Base-by-base conservation (phyloP, 2,888 invertebrate genomes). In the Auanema sp. region DNA sequence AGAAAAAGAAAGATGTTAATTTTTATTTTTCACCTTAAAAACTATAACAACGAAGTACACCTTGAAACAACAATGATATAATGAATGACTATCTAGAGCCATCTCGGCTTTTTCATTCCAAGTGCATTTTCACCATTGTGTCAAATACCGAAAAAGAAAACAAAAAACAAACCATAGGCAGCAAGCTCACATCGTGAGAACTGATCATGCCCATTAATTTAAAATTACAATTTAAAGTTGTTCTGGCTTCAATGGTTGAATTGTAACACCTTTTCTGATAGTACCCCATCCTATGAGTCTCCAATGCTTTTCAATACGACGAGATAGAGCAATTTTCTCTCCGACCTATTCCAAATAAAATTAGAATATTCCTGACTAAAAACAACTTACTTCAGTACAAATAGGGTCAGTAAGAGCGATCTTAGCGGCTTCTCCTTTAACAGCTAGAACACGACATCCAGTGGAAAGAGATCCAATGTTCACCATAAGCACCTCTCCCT, bases 281-380 rank as follows among this genome's bases (percentile, higher is more conserved):
- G 96, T 93, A 78, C 97, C 98, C 98, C 98, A 98, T 78, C 98
- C 98, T 85, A 98, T 99, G 84, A 98, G 90, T 86, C 98, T 90
- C 98, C 98, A 98, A 88, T 99, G 97, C 85, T 97, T 97, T 83
- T 98, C 98, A 49, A 99, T 94, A 87, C 97, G 90, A 84, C 98
- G 89, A 85, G 95, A 96, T 53, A 98, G 89, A n/a, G 98, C 98
- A 80, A 98, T 97, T 85, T 98, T 99, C 86, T 99, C 98, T 58
- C 94, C 94, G 10, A 73, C 67, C 74, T 74, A 49, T 1, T 66
- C 92, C 24, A 23, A 8, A 47, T 10, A 16, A 21, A 47, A 47
- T 47, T 47, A 14, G 40, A 5, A 5, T 47, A 5, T 16, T n/a
- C 16, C 4, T 5, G 47, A 12, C 10, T 47, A 18, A 47, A 23